Base-by-base conservation (phyloP, 2,797 vertebrate genomes). In the Gobio occitaniae region DNA sequence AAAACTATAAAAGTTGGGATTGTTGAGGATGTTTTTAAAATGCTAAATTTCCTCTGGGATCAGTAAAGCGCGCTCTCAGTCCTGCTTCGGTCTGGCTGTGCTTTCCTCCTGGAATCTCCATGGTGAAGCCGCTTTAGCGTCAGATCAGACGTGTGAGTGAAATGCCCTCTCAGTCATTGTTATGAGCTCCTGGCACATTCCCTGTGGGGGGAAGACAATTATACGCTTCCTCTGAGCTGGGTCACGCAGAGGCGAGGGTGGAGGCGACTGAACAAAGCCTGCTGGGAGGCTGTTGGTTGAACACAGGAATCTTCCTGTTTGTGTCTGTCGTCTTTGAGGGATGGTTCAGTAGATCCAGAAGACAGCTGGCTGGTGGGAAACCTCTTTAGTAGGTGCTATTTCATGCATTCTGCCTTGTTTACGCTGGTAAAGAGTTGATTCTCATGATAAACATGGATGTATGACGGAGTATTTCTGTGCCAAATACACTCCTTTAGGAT, bases 201-300 rank as follows among this genome's bases (percentile, higher is more conserved):
- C 86, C 81, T 32, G 41, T 50, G 38, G 56, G 84, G 82, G 82
- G 21, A 69, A 78, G 78, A 83, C 87, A 87, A 84, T 88, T 85
- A 86, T 84, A 87, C 68, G 82, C 82, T 87, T 87, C 87, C 82
- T 86, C 78, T 65, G 63, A 83, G 75, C 63, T 80, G 79, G 84
- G 86, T 90, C 87, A 86, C 38, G 52, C 66, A 80, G 87, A 83
- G 82, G 82, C 76, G 81, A 84, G 84, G 84, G 82, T 54, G 85
- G 82, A 79, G 79, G 44, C 70, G 25, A 76, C 78, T 84, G 84
- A 88, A 83, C 87, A 87, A 69, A 79, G 86, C 84, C 68, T 82
- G 66, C 74, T 87, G 84, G 84, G 86, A 84, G 81, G 52, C 71
- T 83, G 50, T 84, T 76, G 66, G 86, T 76, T 74, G 84, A 83